phyloP scores from a whole-genome alignment of 2,113 vertebrate species.

The Brachyhypopomus gauderio region DNA sequence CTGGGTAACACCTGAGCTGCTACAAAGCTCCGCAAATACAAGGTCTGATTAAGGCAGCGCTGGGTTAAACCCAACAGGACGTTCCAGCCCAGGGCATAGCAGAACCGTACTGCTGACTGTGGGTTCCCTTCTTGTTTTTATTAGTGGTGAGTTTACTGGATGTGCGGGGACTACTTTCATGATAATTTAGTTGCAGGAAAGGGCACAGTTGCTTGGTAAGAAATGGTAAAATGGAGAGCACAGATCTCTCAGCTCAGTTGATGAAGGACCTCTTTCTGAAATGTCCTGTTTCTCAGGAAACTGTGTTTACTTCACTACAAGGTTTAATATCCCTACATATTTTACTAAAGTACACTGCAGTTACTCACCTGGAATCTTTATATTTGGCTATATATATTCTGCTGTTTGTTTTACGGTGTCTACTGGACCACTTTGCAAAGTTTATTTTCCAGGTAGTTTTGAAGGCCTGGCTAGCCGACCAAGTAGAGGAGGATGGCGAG shows the following conservation, averaged over 20 bases:
- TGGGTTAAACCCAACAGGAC: slow-evolving; percentile 47
- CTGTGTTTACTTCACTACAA: no score
- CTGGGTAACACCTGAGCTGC: slow-evolving; percentile 43
- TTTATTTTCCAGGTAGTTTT: slow-evolving; percentile 48
- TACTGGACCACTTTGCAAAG: slow-evolving; percentile 36
- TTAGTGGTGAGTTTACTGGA: slow-evolving; percentile 72
- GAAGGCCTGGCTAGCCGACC: slow-evolving; percentile 33
- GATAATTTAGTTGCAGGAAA: neutral
- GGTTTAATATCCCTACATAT: no score
- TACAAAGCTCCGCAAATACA: slow-evolving; percentile 36
- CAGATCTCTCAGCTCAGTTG: no score
- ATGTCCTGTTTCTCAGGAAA: no score
- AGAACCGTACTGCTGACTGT: neutral
- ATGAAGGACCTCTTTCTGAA: no score
- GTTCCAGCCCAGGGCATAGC: slow-evolving; percentile 3
- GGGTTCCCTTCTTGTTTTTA: slow-evolving; percentile 63
- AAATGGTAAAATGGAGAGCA: neutral
- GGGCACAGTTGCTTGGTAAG: neutral
- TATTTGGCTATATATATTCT: neutral
- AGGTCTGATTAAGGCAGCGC: slow-evolving; percentile 1
- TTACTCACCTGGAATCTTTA: no score
- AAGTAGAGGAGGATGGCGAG: neutral
- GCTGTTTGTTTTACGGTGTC: slow-evolving; percentile 37
- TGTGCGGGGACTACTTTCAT: slow-evolving; percentile 51
- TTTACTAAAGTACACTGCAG: no score